Evolutionary conservation across 2,797 vertebrate species (phyloP), one percentile per base, ranked within the genome.

Genomic region (Chrosomus eos): DNA sequence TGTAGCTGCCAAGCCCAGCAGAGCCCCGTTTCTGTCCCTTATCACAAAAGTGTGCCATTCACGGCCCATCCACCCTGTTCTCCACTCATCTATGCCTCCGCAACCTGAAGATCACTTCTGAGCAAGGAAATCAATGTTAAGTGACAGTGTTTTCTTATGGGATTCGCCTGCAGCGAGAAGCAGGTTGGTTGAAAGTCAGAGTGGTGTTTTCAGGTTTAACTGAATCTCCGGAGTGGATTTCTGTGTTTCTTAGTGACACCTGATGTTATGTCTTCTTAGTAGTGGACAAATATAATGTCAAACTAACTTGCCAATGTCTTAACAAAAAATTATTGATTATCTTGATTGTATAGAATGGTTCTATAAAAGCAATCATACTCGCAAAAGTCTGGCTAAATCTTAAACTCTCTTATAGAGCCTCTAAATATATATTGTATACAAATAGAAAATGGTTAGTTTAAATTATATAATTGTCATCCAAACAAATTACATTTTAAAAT

Each of bases 1-100:
- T 70, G 28, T 67, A n/a, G 23, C 23, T 77, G 73, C 64, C 74
- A 84, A 36, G 51, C 58, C 40, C 62, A 10, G 21, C 28, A 67
- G 26, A 48, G 62, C 43, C 19, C 64, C 1, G n/a, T 71, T 68
- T 62, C 66, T 51, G 82, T n/a, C 60, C 38, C 62, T 28, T 40
- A 40, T 28, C 48, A 40, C 16, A 76, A 64, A 74, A 38, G 1
- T 8, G 9, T 68, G 33, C 31, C 60, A 23, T 67, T 62, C 36
- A 62, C 8, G 2, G 51, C n/a, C 76, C 38, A 45, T 43, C 76
- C 26, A 79, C 9, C 40, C 18, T 31, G 26, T 26, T 31, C 9
- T 64, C 38, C 16, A 4, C 36, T n/a, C 18, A 76, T 58, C 51
- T 38, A 58, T n/a, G 7, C 51, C 31, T 55, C 51, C 13, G 33